These are phyloP conservation scores for Mobula hypostoma DNA, from an alignment of 2,113 vertebrate species.

Conservation along the genomic window DNA sequence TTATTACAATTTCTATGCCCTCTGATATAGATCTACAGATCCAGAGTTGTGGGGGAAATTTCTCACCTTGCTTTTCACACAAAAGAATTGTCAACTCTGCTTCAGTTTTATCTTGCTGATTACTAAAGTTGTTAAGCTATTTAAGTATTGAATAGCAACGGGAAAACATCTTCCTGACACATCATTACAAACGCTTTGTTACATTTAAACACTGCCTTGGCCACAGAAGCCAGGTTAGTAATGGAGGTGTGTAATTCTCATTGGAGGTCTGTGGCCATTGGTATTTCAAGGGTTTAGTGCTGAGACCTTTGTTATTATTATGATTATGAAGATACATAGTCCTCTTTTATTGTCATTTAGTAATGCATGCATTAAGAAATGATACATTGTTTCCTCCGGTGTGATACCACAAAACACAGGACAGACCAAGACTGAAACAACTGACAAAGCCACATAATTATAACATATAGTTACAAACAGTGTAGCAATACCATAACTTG, in stretches of 20 bases:
- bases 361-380: too few species aligned
- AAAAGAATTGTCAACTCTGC: not conserved
- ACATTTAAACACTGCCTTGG: not conserved
- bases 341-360: too few species aligned
- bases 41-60: not conserved
- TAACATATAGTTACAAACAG: too few species aligned
- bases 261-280: too few species aligned
- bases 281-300: too few species aligned
- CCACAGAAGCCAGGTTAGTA: not conserved
- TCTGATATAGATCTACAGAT: not conserved
- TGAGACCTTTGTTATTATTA: too few species aligned
- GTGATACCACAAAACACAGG: too few species aligned
- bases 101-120: constrained; percentile 3
- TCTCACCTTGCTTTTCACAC: not conserved
- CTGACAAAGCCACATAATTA: too few species aligned
- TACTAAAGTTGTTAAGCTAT: not conserved
- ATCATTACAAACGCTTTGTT: not conserved
- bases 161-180: not conserved
- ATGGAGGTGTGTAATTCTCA: not conserved
- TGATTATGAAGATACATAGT: too few species aligned
- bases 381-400: too few species aligned
- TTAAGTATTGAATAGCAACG: not conserved
- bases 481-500: too few species aligned
- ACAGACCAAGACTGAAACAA: too few species aligned
- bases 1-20: not conserved